Evolutionary conservation across 2,797 vertebrate species (phyloP).

Genomic region (Enteromius afrohamiltoni): DNA sequence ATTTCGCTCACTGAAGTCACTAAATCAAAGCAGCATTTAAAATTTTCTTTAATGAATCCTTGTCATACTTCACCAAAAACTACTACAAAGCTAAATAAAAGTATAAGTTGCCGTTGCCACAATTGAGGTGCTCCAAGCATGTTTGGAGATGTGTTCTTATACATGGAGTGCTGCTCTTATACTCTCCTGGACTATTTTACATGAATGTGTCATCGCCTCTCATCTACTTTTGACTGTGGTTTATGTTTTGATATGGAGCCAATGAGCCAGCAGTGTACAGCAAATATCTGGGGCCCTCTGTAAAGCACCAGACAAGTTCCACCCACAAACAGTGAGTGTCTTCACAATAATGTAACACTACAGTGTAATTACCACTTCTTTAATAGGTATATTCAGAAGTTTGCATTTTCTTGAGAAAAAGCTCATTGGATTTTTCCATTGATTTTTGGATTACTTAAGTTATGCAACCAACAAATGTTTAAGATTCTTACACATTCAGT

Average conservation of each 20-base stretch:
- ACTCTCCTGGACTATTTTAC: slow-evolving; percentile 21
- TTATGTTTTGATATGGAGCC: slow-evolving; percentile 19
- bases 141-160: slow-evolving; percentile 16
- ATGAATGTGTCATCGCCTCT: slow-evolving; percentile 5
- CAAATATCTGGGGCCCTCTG: neutral
- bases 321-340: neutral
- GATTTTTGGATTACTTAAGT: too few relatives aligned
- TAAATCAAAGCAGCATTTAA: slow-evolving; percentile 19
- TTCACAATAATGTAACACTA: neutral
- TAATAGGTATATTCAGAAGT: too few relatives aligned
- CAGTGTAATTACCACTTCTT: too few relatives aligned
- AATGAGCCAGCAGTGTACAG: neutral
- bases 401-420: too few relatives aligned
- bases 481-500: too few relatives aligned
- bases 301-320: slow-evolving; percentile 14
- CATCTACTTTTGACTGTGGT: slow-evolving; percentile 4
- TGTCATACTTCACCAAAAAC: slow-evolving; percentile 14
- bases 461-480: too few relatives aligned
- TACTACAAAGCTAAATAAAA: neutral
- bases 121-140: slow-evolving; percentile 4
- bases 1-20: neutral
- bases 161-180: neutral
- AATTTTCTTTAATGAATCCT: slow-evolving; percentile 13
- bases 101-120: neutral
- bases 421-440: too few relatives aligned